phyloP scores from a whole-genome alignment of 2,888 invertebrate species.

The Pristionchus mayeri region DNA sequence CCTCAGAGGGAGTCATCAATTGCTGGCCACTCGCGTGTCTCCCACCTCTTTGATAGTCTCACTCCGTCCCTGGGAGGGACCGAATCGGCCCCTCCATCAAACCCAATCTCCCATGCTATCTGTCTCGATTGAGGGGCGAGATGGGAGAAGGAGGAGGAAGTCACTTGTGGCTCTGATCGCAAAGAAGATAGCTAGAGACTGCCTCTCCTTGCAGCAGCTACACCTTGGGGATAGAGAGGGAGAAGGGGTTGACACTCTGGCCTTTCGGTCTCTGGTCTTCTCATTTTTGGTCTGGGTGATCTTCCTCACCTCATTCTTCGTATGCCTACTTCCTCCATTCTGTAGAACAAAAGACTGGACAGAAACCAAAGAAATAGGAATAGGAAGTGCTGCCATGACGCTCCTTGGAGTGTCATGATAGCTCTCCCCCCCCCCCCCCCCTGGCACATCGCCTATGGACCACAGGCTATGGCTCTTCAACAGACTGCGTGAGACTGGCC shows the following conservation, averaged over 20 bases:
- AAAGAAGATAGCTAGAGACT: not conserved
- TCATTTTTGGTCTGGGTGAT: not conserved
- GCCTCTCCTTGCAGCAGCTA: too few species aligned
- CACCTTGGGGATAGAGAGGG: too few species aligned
- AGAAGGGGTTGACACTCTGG: not conserved
- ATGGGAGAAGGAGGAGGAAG: slow-evolving; percentile 7
- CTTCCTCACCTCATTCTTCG: too few species aligned
- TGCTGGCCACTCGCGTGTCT: not conserved
- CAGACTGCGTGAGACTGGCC: not conserved
- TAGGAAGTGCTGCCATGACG: too few species aligned
- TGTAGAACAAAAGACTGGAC: too few species aligned
- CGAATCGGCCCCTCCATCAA: slow-evolving; percentile 8
- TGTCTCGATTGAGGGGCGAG: slow-evolving; percentile 5
- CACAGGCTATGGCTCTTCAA: too few species aligned
- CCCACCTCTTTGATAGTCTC: slow-evolving; percentile 22
- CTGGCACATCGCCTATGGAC: too few species aligned
- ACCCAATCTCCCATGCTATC: not conserved
- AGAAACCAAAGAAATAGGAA: too few species aligned
- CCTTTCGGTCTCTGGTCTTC: not conserved
- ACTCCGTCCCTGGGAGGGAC: not conserved
- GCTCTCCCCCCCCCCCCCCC: not conserved
- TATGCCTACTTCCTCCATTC: too few species aligned
- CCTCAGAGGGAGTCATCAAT: not conserved
- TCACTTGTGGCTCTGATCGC: slow-evolving; percentile 18
- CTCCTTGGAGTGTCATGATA: too few species aligned